phyloP scores from a whole-genome alignment of 92 coral and sea anemone genomes.

The Muricea muricata region DNA sequence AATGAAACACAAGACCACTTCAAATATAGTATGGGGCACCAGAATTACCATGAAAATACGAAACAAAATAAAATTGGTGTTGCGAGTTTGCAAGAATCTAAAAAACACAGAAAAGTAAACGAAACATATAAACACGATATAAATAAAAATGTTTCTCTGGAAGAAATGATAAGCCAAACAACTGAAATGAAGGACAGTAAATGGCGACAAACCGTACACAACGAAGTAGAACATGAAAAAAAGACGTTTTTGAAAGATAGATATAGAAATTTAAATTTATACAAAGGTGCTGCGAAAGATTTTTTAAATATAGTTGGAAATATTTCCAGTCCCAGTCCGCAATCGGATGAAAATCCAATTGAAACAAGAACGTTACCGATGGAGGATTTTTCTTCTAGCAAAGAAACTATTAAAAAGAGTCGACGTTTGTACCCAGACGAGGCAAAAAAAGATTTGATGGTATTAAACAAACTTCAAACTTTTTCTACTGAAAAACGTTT shows the following conservation, averaged over 20 bases:
- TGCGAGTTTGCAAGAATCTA: background rate
- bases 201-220: too few species aligned
- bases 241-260: background rate
- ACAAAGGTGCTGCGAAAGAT: background rate
- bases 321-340: background rate
- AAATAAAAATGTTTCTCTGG: slow-evolving; percentile 6
- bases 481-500: background rate
- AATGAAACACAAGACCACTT: background rate
- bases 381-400: background rate
- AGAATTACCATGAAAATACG: background rate
- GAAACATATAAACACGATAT: too few species aligned
- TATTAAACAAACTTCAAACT: background rate
- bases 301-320: background rate
- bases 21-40: background rate
- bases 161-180: slow-evolving; percentile 17
- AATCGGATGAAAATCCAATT: background rate
- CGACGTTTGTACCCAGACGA: too few species aligned
- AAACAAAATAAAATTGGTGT: background rate
- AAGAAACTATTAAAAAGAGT: background rate
- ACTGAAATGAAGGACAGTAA: background rate
- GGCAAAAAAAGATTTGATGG: slow-evolving; percentile 10
- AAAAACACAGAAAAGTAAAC: background rate
- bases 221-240: background rate
- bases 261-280: background rate
- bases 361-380: background rate